Evolutionary conservation across 1,140 invertebrate genomes (phyloP), one percentile per base, ranked within the genome.

Genomic region (Chlorops oryzae): DNA sequence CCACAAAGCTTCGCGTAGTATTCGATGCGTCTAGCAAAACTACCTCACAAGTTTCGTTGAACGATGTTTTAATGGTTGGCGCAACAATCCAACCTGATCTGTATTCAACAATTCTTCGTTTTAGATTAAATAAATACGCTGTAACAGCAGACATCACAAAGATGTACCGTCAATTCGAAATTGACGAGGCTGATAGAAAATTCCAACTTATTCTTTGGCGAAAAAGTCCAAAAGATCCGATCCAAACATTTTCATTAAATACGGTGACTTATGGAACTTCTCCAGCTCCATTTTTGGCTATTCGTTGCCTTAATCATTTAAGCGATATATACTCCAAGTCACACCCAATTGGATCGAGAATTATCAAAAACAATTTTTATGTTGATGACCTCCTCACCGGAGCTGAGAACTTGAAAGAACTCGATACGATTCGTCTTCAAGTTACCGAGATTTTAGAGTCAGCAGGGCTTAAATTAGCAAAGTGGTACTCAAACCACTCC

Each of bases 171-270:
- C 61, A 62, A 39, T 53, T 72, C 13, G 15, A 7, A 22, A 23
- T 70, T 6, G 27, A 53, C 46, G 12, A 44, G 35, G 34, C 52
- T 17, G 38, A 67, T 46, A 22, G 49, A 17, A 50, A 42, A 15
- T 65, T 61, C 40, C 72, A 75, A 59, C 41, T 58, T 13, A 67
- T 75, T 24, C 18, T 75, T 1, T 74, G 73, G 65, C 49, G 65
- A 28, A 17, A 62, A 39, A 41, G 52, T 13, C 35, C 37, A 12
- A 18, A n/a, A 10, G 24, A 62, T 6, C 48, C 57, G n/a, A n/a
- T 65, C 6, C 35, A 52, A 23, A 20, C 23, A 9, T 52, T 42
- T 41, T 23, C 35, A 4, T 40, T 58, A 18, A 47, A 43, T 4
- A 66, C 62, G 2, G 59, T 68, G 0, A 69, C 65, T 0, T 64